Percentiles rank a stretch among this genome's conserved stretches.
These are phyloP conservation scores for Lepas anatifera DNA, from an alignment of 2,888 invertebrate genomes.

Conservation along the genomic window DNA sequence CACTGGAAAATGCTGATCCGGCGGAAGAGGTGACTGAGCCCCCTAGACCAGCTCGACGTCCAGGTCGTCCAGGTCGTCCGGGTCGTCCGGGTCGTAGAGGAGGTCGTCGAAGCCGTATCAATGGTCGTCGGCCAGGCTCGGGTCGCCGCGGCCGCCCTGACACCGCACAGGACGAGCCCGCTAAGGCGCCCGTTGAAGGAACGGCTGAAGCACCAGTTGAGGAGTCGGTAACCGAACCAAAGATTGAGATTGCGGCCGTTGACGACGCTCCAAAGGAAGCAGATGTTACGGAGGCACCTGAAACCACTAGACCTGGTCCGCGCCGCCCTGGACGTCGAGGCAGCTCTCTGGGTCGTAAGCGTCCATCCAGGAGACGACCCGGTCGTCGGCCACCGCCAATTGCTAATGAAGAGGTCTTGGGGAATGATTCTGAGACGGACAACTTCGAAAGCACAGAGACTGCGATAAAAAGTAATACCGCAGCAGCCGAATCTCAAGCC, in stretches of 20 bases:
- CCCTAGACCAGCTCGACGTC: neutral
- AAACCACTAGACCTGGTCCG: neutral
- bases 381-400: neutral
- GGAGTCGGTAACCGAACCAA: neutral
- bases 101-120: neutral
- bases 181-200: neutral
- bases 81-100: neutral
- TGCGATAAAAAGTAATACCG: too few relatives aligned
- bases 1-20: slow-evolving; percentile 45
- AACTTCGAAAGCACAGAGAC: too few relatives aligned
- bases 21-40: neutral
- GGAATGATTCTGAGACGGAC: too few relatives aligned
- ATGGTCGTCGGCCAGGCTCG: too few relatives aligned
- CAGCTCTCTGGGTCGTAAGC: neutral
- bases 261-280: neutral
- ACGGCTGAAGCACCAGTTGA: too few relatives aligned
- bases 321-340: neutral
- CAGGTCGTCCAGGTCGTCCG: neutral
- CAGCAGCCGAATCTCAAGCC: too few relatives aligned
- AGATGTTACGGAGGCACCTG: neutral
- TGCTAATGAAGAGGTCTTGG: neutral
- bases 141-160: neutral
- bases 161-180: neutral
- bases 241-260: neutral
- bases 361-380: neutral